Evolutionary conservation across 2,113 vertebrate genomes (phyloP).

Genomic region (Sinocyclocheilus anophthalmus): DNA sequence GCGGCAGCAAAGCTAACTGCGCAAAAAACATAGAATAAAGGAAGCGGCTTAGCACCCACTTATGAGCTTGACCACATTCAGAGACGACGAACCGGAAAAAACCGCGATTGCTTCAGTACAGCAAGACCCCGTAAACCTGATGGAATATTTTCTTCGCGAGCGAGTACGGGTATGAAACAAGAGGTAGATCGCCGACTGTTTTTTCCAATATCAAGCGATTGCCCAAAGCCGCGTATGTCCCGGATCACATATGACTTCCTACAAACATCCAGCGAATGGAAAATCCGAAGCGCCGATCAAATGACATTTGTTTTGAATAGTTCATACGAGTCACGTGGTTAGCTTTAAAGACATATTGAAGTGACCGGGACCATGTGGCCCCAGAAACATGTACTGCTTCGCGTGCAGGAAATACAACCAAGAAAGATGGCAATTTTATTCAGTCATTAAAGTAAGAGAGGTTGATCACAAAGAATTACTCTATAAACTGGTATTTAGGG

Average conservation of each 20-base stretch:
- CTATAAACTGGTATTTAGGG: too few species aligned
- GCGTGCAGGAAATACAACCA: too few species aligned
- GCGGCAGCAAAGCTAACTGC: too few species aligned
- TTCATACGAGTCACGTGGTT: slow-evolving; percentile 1
- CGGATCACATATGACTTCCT: slow-evolving; percentile 66
- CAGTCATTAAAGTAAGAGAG: too few species aligned
- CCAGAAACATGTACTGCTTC: too few species aligned
- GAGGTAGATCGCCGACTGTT: neutral
- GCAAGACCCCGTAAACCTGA: neutral
- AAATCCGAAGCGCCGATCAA: slow-evolving; percentile 50
- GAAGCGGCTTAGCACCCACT: neutral
- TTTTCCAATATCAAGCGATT: neutral
- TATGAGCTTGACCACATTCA: neutral
- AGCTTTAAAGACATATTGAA: neutral
- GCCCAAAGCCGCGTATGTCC: slow-evolving; percentile 50
- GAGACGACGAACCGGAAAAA: neutral
- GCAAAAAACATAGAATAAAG: too few species aligned
- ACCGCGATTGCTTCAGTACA: neutral
- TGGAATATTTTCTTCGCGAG: neutral
- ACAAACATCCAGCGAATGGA: slow-evolving; percentile 67
- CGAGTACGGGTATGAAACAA: too few species aligned
- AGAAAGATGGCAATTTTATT: too few species aligned
- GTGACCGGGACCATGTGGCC: too few species aligned
- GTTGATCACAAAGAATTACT: too few species aligned
- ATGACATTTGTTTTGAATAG: slow-evolving; percentile 42